Evolutionary conservation across 2,888 invertebrate genomes (phyloP), one percentile per base, ranked within the genome.

Genomic region (Hemistola chrysoprasaria): DNA sequence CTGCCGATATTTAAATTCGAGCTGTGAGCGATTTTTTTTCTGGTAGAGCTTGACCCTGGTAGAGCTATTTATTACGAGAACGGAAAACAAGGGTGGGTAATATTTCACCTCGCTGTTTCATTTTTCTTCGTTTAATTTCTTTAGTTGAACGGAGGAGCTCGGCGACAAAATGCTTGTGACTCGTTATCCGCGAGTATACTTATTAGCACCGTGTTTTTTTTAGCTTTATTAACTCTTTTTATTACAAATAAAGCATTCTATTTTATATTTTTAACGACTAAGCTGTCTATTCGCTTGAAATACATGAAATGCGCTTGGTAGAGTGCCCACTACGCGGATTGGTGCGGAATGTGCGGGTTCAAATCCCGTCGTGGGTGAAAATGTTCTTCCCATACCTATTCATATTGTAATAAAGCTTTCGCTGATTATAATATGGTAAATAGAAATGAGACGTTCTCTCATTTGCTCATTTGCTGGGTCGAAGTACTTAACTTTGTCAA

Each of bases 1-100:
- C 75, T 75, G 73, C 74, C 75, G 70, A 84, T 81, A 84, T 85
- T 85, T 82, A 83, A 83, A 83, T 85, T 75, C 68, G 62, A 64
- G 65, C 64, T 65, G 65, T 65, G 62, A 66, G 63, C 66, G 61
- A 65, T 68, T 70, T 77, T 71, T 77, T 71, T 59, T 41, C 42
- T 32, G 51, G 59, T 51, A 53, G 49, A 58, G 62, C 56, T 68
- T 64, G 65, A 64, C 65, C 65, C 64, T 52, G n/a, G n/a, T n/a
- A n/a, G n/a, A 50, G 57, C 55, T 62, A 63, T 62, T 65, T 62
- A 66, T 65, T 51, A 58, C 61, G 47, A 49, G 62, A 62, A 55
- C 57, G 60, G 58, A 61, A 65, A 61, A 55, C 56, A 59, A 62
- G 59, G 59, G 55, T 47, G 56, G 52, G 57, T 56, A 53, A 56